phyloP scores from a whole-genome alignment of 2,797 vertebrate genomes.

The Leucoraja ocellata region DNA sequence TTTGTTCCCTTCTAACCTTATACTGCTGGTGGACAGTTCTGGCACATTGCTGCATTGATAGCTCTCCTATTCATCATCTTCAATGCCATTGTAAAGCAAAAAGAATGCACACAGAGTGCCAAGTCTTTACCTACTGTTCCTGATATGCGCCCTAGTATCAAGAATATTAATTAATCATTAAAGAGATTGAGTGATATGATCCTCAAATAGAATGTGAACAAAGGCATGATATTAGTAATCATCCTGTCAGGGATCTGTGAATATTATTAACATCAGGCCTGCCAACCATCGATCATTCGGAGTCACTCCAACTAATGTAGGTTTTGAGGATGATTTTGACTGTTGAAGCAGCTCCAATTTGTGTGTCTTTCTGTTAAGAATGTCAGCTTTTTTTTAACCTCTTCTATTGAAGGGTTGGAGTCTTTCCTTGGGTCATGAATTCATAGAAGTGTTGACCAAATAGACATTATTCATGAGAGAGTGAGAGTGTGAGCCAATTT shows the following conservation, averaged over 20 bases:
- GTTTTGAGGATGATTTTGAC: not conserved
- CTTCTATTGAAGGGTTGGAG: not conserved
- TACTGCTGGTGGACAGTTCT: not conserved
- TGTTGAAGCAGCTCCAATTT: not conserved
- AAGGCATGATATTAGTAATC: not conserved
- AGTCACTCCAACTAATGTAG: not conserved
- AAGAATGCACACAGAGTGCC: not conserved
- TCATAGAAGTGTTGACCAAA: not conserved
- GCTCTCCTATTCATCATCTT: constrained; percentile 1
- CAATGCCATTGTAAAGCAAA: not conserved
- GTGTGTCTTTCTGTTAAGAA: not conserved
- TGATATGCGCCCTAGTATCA: not conserved
- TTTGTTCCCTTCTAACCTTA: not conserved
- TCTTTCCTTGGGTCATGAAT: not conserved
- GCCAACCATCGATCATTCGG: not conserved
- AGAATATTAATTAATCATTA: not conserved
- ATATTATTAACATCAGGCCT: not conserved
- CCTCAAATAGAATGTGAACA: not conserved
- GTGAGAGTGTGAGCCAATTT: not conserved
- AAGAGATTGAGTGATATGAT: not conserved
- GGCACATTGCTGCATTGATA: too few species aligned
- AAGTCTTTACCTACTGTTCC: not conserved
- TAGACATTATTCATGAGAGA: not conserved
- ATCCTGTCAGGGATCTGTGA: not conserved
- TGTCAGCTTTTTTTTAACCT: too few species aligned